Conservation (phyloP, 2,797 vertebrate species). For the Falco biarmicus region DNA sequence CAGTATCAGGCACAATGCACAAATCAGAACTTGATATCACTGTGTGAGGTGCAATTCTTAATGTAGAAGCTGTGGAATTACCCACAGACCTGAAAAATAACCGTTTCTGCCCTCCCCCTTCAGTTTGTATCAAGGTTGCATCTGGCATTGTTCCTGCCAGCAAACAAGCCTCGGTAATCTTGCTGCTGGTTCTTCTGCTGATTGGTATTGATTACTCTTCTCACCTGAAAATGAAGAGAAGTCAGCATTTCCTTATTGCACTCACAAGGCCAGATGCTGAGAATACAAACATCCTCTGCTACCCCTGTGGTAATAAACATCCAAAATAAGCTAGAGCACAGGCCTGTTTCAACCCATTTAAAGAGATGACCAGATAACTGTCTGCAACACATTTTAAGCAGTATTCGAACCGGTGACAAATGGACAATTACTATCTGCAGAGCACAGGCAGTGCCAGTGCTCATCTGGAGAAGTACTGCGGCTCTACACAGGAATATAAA, state of each 20-base stretch:
- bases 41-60: not conserved
- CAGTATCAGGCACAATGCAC: not conserved
- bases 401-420: not conserved
- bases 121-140: not conserved
- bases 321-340: not conserved
- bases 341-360: not conserved
- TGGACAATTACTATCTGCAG: not conserved
- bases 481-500: not conserved
- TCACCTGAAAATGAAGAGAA: not conserved
- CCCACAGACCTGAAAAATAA: not conserved
- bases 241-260: not conserved
- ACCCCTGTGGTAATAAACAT: not conserved
- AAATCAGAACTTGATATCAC: not conserved
- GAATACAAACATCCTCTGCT: not conserved
- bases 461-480: not conserved
- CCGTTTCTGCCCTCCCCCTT: not conserved
- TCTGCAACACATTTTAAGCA: not conserved
- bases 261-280: not conserved
- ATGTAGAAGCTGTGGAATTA: not conserved
- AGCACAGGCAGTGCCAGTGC: not conserved
- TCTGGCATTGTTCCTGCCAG: not conserved
- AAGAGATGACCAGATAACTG: not conserved
- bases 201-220: conserved; percentile 27
- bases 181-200: not conserved
- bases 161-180: not conserved